These are phyloP conservation scores for Melierax canorus DNA, from an alignment of 2,113 vertebrate species.

Conservation along the genomic window DNA sequence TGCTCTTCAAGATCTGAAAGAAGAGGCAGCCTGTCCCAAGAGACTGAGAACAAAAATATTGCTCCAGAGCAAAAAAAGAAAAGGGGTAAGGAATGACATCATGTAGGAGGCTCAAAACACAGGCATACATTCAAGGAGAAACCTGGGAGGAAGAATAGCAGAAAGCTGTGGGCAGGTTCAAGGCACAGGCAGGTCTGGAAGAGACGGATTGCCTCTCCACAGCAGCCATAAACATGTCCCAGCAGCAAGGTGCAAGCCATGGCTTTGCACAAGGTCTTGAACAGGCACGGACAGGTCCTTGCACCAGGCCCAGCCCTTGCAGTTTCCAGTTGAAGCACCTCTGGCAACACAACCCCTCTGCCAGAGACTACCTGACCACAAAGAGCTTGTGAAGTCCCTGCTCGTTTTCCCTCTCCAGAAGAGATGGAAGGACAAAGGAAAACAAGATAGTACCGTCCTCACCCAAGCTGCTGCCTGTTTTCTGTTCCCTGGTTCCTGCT, in stretches of 20 bases:
- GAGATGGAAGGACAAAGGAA: neutral
- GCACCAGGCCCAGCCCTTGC: neutral
- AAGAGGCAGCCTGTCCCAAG: neutral
- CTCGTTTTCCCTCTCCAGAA: neutral
- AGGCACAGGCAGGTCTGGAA: neutral
- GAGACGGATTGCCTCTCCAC: neutral
- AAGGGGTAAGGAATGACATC: neutral
- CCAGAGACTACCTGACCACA: neutral
- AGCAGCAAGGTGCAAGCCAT: neutral
- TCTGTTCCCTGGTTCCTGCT: neutral
- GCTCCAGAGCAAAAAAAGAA: neutral
- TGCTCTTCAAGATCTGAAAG: neutral
- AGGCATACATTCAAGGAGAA: neutral
- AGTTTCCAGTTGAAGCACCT: neutral
- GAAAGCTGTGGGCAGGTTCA: rapidly evolving
- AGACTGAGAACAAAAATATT: neutral
- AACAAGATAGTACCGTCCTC: neutral
- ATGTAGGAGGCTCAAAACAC: neutral
- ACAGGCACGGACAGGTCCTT: neutral
- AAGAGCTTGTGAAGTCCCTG: neutral
- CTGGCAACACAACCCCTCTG: neutral
- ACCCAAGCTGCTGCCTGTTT: neutral
- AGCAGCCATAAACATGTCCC: neutral
- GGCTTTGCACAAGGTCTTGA: neutral
- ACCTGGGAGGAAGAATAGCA: neutral